phyloP scores from a whole-genome alignment of 2,888 invertebrate species.

The Teleiodes luculella region DNA sequence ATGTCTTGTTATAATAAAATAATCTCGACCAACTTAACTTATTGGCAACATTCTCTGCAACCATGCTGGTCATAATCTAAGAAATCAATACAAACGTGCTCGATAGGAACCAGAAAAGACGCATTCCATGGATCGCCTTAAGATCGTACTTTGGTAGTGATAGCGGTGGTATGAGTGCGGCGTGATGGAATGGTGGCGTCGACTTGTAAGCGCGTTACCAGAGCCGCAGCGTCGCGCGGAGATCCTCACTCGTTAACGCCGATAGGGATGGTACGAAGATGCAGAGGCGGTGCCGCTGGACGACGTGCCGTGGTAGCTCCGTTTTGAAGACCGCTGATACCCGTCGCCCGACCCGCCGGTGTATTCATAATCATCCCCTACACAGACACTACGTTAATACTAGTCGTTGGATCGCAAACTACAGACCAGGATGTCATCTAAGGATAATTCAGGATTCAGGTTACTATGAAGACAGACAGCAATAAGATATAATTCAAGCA shows the following conservation, averaged over 20 bases:
- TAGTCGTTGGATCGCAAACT: background rate
- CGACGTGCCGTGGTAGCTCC: constrained; percentile 60
- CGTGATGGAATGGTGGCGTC: constrained; percentile 11
- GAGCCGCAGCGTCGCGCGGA: constrained; percentile 22
- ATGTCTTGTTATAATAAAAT: background rate
- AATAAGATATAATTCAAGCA: background rate
- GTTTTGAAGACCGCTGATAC: constrained; percentile 67
- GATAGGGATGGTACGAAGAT: constrained; percentile 73
- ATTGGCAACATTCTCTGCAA: constrained; percentile 1
- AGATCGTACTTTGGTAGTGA: background rate
- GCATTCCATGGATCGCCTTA: constrained; percentile 1
- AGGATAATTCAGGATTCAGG: too few relatives aligned
- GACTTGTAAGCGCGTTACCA: constrained; percentile 30
- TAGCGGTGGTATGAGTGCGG: constrained; percentile 12
- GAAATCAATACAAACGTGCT: background rate
- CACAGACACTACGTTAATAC: constrained; percentile 18
- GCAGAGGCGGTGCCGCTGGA: constrained; percentile 55
- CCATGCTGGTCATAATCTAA: background rate
- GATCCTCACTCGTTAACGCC: constrained; percentile 56
- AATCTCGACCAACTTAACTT: background rate
- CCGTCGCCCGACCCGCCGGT: constrained; percentile 73
- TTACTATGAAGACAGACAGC: too few relatives aligned
- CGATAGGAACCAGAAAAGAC: background rate
- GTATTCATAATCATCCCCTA: constrained; percentile 74
- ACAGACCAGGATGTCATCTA: too few relatives aligned